Evolutionary conservation across 2,797 vertebrate genomes (phyloP).

Genomic region (Eospalax fontanierii): DNA sequence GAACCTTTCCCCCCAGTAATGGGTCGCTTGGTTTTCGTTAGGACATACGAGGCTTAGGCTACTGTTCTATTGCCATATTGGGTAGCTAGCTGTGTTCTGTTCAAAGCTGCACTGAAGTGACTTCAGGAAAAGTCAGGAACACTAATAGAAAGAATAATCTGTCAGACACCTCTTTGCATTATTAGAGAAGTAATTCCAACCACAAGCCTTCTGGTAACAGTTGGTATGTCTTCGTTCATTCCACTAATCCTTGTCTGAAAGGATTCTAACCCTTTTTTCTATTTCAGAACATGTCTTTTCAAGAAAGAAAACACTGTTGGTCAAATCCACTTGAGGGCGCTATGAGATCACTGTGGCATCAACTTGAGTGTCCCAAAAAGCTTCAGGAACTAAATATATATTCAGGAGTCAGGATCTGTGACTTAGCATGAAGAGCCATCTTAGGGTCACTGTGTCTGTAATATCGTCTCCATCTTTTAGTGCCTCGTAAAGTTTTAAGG

Average conservation of each 20-base stretch:
- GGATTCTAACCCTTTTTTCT: conserved; percentile 38
- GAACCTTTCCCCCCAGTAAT: not conserved
- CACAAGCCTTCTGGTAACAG: not conserved
- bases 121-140: conserved; percentile 28
- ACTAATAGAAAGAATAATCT: not conserved
- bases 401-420: not conserved
- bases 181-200: conserved; percentile 34
- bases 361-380: conserved; percentile 18
- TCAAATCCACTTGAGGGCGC: conserved; percentile 85
- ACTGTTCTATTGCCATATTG: conserved; percentile 16
- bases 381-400: conserved; percentile 29
- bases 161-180: not conserved
- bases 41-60: conserved; percentile 5
- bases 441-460: conserved; percentile 32
- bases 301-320: conserved; percentile 46
- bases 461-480: conserved; percentile 17
- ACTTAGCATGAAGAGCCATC: conserved; percentile 18
- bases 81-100: conserved; percentile 30
- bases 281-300: conserved; percentile 8
- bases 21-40: conserved; percentile 31
- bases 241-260: conserved; percentile 61
- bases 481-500: conserved; percentile 32
- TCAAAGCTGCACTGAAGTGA: conserved; percentile 21
- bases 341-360: conserved; percentile 74
- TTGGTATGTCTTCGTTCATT: not conserved